Conservation (phyloP, 2,888 invertebrate species). For the Ennomos quercinarius region DNA sequence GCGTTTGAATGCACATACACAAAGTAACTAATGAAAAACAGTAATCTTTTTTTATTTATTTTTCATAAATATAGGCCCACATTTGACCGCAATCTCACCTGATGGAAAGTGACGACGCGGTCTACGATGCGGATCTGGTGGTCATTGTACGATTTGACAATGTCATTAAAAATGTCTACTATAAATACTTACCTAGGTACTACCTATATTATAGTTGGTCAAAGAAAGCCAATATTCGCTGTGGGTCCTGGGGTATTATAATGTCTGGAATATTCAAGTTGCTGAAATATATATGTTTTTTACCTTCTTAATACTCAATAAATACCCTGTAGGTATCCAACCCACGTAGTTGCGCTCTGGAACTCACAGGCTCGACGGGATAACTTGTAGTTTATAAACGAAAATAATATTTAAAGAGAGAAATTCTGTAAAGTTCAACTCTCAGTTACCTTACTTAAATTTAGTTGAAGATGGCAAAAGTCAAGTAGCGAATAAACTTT, state of each 20-base stretch:
- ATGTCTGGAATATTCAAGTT: neutral
- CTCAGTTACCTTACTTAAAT: conserved; percentile 11
- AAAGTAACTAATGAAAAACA: too few relatives aligned
- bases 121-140: too few relatives aligned
- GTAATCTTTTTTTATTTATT: too few relatives aligned
- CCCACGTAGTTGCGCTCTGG: neutral
- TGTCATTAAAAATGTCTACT: too few relatives aligned
- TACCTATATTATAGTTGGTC: too few relatives aligned
- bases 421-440: conserved; percentile 20
- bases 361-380: neutral
- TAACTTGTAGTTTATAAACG: conserved; percentile 11
- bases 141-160: too few relatives aligned
- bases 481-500: conserved; percentile 25
- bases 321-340: neutral
- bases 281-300: neutral
- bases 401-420: conserved; percentile 22
- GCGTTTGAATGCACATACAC: too few relatives aligned
- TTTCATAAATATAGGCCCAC: too few relatives aligned
- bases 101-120: too few relatives aligned
- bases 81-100: too few relatives aligned
- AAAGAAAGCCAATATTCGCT: too few relatives aligned
- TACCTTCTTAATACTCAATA: neutral
- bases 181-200: too few relatives aligned
- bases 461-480: conserved; percentile 23
- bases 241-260: neutral